These are phyloP conservation scores for Hoplodrina ambigua DNA, from an alignment of 2,888 invertebrate species.

Conservation along the genomic window DNA sequence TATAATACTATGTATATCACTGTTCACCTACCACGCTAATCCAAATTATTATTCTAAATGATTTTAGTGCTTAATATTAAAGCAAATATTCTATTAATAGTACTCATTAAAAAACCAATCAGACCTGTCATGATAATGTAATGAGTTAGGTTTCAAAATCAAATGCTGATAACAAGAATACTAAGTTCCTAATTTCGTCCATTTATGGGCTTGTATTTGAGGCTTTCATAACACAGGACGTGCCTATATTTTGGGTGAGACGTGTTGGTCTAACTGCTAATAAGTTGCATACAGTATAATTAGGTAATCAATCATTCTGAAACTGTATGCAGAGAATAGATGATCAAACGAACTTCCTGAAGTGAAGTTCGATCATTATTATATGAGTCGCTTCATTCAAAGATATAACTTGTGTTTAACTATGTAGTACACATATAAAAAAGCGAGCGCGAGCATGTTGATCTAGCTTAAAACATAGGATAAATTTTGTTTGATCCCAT, in stretches of 20 bases:
- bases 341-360: too few species aligned
- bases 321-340: neutral
- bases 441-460: too few species aligned
- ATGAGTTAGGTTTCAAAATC: constrained; percentile 41
- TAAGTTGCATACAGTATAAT: constrained; percentile 13
- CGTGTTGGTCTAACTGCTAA: constrained; percentile 26
- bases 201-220: neutral
- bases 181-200: constrained; percentile 23
- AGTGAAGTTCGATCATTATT: too few species aligned
- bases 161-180: constrained; percentile 25
- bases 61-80: neutral
- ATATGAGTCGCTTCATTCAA: too few species aligned
- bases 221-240: constrained; percentile 25
- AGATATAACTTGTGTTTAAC: too few species aligned
- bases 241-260: constrained; percentile 1
- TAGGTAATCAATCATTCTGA: neutral
- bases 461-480: too few species aligned
- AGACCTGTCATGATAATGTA: constrained; percentile 15
- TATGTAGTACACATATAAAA: too few species aligned
- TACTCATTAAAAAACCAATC: constrained; percentile 12
- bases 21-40: neutral
- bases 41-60: constrained; percentile 22
- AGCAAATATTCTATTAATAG: constrained; percentile 1
- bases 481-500: too few species aligned
- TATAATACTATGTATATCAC: too few species aligned